Evolutionary conservation across 1,140 invertebrate genomes (phyloP).

Genomic region (Bactericera cockerelli): DNA sequence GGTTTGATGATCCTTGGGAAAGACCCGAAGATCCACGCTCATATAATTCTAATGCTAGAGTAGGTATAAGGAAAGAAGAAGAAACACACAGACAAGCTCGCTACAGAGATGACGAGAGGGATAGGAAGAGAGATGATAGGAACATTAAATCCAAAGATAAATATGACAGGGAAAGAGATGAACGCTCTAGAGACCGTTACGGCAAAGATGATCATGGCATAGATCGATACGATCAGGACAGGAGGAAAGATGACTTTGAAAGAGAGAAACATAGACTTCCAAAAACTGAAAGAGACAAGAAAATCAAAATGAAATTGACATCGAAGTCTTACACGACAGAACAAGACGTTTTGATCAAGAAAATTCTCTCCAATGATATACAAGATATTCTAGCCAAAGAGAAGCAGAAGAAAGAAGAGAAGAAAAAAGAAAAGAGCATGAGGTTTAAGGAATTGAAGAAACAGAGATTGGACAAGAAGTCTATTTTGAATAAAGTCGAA

Average conservation of each 20-base stretch:
- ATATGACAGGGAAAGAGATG: not conserved
- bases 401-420: not conserved
- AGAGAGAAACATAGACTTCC: not conserved
- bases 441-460: not conserved
- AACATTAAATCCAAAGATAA: too few relatives aligned
- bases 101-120: too few relatives aligned
- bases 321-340: not conserved
- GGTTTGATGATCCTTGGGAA: too few relatives aligned
- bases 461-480: not conserved
- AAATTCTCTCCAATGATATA: not conserved
- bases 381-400: conserved; percentile 6
- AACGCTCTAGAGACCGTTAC: not conserved
- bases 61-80: too few relatives aligned
- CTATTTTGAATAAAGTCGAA: not conserved
- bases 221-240: not conserved
- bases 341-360: conserved; percentile 6
- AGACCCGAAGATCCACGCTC: too few relatives aligned
- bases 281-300: not conserved
- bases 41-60: too few relatives aligned
- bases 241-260: not conserved
- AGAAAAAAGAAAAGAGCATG: conserved; percentile 3
- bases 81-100: too few relatives aligned
- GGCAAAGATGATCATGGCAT: not conserved
- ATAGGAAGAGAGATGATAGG: too few relatives aligned
- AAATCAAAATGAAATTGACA: conserved; percentile 4